Conservation (phyloP, 2,797 vertebrate species). For the Echiichthys vipera region DNA sequence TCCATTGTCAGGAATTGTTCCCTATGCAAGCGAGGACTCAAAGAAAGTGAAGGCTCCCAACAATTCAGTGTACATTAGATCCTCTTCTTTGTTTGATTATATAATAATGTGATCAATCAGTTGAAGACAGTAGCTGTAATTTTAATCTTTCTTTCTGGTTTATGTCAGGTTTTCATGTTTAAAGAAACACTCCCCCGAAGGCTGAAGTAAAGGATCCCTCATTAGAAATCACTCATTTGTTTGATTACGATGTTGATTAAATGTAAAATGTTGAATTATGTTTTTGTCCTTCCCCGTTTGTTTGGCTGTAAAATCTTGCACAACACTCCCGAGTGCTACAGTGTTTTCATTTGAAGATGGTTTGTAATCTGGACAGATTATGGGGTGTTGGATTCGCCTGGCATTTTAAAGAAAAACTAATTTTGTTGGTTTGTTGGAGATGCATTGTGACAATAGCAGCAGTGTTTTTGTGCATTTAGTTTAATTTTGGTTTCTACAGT, state of each 20-base stretch:
- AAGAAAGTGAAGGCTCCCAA: conserved; percentile 28
- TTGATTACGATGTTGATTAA: conserved; percentile 23
- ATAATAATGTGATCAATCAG: conserved; percentile 24
- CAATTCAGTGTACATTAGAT: conserved; percentile 36
- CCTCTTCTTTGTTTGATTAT: conserved; percentile 12
- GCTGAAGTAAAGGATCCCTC: not conserved
- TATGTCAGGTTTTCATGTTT: conserved; percentile 22
- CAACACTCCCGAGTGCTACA: conserved; percentile 11
- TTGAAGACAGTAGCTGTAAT: conserved; percentile 27
- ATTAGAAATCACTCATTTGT: conserved; percentile 12
- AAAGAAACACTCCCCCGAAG: conserved; percentile 14
- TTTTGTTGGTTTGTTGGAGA: conserved; percentile 21
- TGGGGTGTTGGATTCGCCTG: conserved; percentile 28
- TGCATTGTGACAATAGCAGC: conserved; percentile 32
- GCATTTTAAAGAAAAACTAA: not conserved
- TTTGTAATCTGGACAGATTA: conserved; percentile 40
- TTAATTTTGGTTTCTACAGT: conserved; percentile 14
- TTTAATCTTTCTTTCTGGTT: conserved; percentile 26
- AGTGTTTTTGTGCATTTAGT: conserved; percentile 29
- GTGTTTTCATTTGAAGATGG: conserved; percentile 42
- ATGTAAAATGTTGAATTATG: conserved; percentile 21
- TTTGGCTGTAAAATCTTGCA: conserved; percentile 27
- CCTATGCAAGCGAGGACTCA: conserved; percentile 54
- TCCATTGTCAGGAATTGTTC: conserved; percentile 69
- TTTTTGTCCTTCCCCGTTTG: conserved; percentile 18